Conservation (phyloP, 2,113 vertebrate species). For the Seriola rivoliana region DNA sequence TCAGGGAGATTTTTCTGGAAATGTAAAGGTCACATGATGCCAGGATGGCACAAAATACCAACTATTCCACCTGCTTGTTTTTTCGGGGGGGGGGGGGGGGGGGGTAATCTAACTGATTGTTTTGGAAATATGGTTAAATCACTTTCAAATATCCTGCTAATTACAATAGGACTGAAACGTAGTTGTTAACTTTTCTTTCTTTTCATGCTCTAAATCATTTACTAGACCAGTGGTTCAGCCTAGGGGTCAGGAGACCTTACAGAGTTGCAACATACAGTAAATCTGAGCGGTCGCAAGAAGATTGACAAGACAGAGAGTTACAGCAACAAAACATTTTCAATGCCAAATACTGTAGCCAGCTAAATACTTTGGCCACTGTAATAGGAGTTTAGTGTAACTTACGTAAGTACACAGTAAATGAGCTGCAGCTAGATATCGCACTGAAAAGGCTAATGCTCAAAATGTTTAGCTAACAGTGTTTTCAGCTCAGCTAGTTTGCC, state of each 20-base stretch:
- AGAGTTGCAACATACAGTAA: too few species aligned
- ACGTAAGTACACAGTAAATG: too few species aligned
- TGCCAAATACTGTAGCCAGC: not conserved
- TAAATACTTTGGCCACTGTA: too few species aligned
- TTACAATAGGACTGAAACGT: not conserved
- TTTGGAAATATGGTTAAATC: not conserved
- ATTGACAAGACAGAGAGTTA: not conserved
- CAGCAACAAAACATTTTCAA: not conserved
- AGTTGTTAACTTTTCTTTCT: not conserved
- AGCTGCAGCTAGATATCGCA: too few species aligned
- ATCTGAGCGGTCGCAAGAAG: too few species aligned
- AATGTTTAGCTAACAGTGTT: too few species aligned
- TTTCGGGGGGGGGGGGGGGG: not conserved
- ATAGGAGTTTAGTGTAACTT: too few species aligned
- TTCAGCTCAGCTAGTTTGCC: too few species aligned
- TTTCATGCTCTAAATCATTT: not conserved
- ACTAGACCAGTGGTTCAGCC: not conserved
- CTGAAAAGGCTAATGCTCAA: too few species aligned
- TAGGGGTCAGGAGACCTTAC: not conserved
- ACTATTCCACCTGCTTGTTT: conserved; percentile 36
- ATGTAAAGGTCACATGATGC: conserved; percentile 65
- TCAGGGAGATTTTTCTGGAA: conserved; percentile 48
- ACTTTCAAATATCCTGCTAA: not conserved
- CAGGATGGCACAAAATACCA: conserved; percentile 39
- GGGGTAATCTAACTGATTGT: not conserved